Conservation (phyloP, 2,888 invertebrate species). For the Metallyticus violacea region DNA sequence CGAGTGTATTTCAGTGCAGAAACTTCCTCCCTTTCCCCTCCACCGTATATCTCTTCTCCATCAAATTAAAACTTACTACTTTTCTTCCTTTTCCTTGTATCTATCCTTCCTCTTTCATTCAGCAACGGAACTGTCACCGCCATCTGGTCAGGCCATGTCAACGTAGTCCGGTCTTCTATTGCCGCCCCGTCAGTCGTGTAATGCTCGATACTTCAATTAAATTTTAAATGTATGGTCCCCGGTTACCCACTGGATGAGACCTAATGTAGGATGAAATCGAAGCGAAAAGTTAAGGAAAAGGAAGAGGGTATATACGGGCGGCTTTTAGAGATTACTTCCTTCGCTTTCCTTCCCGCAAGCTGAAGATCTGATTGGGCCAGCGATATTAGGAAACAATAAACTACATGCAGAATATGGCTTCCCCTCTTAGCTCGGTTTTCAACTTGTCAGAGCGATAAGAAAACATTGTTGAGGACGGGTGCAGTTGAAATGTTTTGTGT, state of each 20-base stretch:
- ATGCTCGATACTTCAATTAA: slow-evolving; percentile 10
- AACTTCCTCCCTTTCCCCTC: not conserved
- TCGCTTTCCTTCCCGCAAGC: not conserved
- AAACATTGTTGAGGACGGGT: too few relatives aligned
- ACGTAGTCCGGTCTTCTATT: not conserved
- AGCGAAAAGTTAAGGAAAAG: not conserved
- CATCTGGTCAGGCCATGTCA: not conserved
- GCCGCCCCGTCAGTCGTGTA: slow-evolving; percentile 20
- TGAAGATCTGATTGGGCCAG: not conserved
- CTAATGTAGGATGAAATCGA: not conserved
- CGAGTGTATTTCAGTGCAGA: not conserved
- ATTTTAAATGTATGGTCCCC: not conserved
- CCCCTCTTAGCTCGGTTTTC: not conserved
- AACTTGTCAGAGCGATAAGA: not conserved
- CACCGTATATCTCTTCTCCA: not conserved
- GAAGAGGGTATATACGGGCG: not conserved
- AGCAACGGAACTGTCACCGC: not conserved
- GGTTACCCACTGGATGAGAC: not conserved
- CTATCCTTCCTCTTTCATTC: not conserved
- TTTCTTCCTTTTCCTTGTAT: not conserved
- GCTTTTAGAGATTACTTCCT: not conserved
- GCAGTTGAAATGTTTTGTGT: not conserved
- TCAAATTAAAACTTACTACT: not conserved
- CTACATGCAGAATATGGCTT: not conserved
- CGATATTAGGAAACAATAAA: not conserved